Evolutionary conservation across 2,888 invertebrate genomes (phyloP), one percentile per base, ranked within the genome.

Genomic region (Loripinus fragilis): DNA sequence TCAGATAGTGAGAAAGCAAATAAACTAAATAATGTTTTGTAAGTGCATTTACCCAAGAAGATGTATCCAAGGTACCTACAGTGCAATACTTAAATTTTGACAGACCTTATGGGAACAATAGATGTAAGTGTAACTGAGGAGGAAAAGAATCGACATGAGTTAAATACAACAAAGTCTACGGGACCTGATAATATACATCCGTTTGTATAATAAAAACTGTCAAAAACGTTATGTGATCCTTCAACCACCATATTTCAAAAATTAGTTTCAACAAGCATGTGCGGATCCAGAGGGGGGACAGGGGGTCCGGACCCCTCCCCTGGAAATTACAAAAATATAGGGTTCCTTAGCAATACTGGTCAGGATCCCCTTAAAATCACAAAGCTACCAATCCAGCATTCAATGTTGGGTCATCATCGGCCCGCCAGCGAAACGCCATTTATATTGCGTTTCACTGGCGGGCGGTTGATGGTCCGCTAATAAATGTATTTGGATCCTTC

Each of bases 1-100:
- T 50, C 25, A 28, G 67, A 73, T 52, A 33, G 60, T 23, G 73
- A 73, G 35, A 73, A 66, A 41, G 67, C 52, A 38, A 48, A 73
- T 30, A 50, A 60, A 48, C 38, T 73, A 7, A 73, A 73, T 50
- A 23, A 50, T 2, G 48, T 66, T 38, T 73, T 73, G n/a, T 50
- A 50, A 66, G 35, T 73, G 73, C 66, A 5, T 73, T 73, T 60
- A 73, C 73, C 5, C 50, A 35, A n/a, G 73, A 73, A 28, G 60
- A 73, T 25, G 28, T 38, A 8, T 35, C 66, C 38, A 45, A 42
- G 23, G 55, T 73, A 65, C 73, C 73, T 23, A 64, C 65, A 30
- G 35, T 73, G 12, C 38, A 55, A 30, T 25, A 66, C 66, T 35
- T 33, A 25, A 66, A 66, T n/a, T 66, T 41, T 35, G 66, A 66